Evolutionary conservation across 1,140 invertebrate genomes (phyloP), one percentile per base, ranked within the genome.

Genomic region (Eriocheir sinensis): DNA sequence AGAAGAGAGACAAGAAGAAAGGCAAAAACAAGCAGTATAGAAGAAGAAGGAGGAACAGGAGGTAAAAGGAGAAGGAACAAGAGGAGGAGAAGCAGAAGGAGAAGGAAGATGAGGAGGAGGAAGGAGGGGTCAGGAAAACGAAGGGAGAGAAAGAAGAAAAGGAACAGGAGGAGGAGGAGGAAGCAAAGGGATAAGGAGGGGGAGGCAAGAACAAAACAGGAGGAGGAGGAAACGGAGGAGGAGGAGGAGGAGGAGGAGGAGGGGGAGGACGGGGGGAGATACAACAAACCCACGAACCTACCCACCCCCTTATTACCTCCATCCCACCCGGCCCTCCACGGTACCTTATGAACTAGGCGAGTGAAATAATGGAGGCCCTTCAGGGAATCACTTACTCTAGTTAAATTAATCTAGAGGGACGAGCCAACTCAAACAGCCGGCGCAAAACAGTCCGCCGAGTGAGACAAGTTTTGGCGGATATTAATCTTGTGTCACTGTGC

Each of bases 381-480:
- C 32, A 34, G 83, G 44, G 83, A 60, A 86, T 53, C 38, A 38
- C 80, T 53, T 60, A 38, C 81, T 53, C 93, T 94, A 91, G 89
- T 90, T 94, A 41, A 41, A 83, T 91, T 94, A 90, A 90, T 94
- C 88, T 94, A 93, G 80, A 85, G 91, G 27, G 80, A 93, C 91
- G 32, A 30, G 81, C 32, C 81, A 34, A 36, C 3, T 36, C 32
- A 40, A 40, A 40, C 81, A 40, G 27, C 27, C 32, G 81, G 81
- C n/a, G 48, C 48, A 53, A 53, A 53, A 53, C 21, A 21, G 12
- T 53, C 48, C 48, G n/a, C 60, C 27, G 21, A 80, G 34, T 8
- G 4, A 38, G 21, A 34, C 15, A 91, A 80, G 27, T 32, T 27
- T 12, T 32, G 34, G 27, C 17, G 41, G 36, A 80, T 44, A 41